Base-by-base conservation (phyloP, 2,797 vertebrate genomes). In the Syndactyla subalaris region DNA sequence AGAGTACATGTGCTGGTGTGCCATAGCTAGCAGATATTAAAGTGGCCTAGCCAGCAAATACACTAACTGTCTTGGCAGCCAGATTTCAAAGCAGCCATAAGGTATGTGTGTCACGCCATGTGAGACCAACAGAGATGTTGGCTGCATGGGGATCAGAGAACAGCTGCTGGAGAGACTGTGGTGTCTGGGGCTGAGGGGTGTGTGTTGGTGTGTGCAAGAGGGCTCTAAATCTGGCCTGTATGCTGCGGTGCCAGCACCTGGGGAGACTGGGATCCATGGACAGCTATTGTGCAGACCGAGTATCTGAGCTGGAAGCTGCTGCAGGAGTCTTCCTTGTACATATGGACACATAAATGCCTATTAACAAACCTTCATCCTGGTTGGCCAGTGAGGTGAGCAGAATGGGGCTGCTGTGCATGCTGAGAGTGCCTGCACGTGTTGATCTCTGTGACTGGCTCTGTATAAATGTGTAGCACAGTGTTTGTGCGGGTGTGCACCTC, bases 91-190 rank as follows among this genome's bases (percentile, higher is more conserved):
- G 14, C 27, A 88, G 12, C 22, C 13, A 2, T 57, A n/a, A 70
- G 48, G 36, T 58, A 27, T 3, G 5, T 21, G 20, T 46, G 58
- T 46, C 2, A 3, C 34, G 38, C 6, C 23, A 18, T 34, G 41
- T 13, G 19, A 62, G 46, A 54, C 15, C 4, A 38, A 12, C 32
- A 27, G 41, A 73, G 38, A 12, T 38, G 20, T 2, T 49, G 20
- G 15, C 39, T 58, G 14, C 21, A 3, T 7, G 13, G 49, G 41
- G 21, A 38, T 27, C 2, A 14, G 23, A 68, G 41, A 32, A 18
- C 48, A 70, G 30, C n/a, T 45, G 26, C 22, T 1, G 3, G 39
- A 62, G 49, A 49, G 48, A 45, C 22, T 0, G 0, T 6, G 15
- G 5, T 49, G 30, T 15, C 45, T 51, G 43, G 27, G 21, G 4